phyloP scores from a whole-genome alignment of 2,113 vertebrate genomes.

The Scomber japonicus region DNA sequence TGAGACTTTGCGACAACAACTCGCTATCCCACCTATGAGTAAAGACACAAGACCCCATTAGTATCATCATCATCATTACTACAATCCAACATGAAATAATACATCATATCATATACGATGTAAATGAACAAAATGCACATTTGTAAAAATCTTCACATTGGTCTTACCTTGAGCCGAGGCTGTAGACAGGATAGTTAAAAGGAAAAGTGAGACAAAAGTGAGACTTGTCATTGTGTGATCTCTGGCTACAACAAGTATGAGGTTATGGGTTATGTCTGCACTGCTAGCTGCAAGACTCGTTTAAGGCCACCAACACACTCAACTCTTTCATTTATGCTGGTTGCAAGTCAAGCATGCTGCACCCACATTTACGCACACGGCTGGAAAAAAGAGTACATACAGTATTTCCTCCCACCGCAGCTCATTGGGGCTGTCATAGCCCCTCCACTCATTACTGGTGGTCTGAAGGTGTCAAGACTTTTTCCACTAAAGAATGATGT shows the following conservation, averaged over 20 bases:
- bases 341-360: slow-evolving; percentile 15
- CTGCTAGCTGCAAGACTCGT: neutral
- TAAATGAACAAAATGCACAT: neutral
- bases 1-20: slow-evolving; percentile 55
- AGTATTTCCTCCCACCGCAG: slow-evolving; percentile 56
- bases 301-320: slow-evolving; percentile 23
- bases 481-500: slow-evolving; percentile 48
- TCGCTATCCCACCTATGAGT: slow-evolving; percentile 49
- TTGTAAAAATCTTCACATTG: rapidly evolving
- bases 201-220: slow-evolving; percentile 27
- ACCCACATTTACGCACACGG: slow-evolving; percentile 45
- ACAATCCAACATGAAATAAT: neutral
- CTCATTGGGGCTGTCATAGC: neutral
- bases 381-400: slow-evolving; percentile 55
- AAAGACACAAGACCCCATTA: slow-evolving; percentile 1
- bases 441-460: slow-evolving; percentile 35
- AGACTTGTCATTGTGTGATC: slow-evolving; percentile 45
- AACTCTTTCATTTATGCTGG: neutral
- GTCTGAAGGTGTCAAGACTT: slow-evolving; percentile 45
- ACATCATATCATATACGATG: neutral
- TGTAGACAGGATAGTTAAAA: slow-evolving; percentile 23
- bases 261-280: neutral
- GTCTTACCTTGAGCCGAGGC: slow-evolving; percentile 62
- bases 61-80: neutral
- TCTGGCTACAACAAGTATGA: slow-evolving; percentile 13